Percentiles rank a stretch among this genome's conserved stretches.
These are phyloP conservation scores for Melanaphis sacchari DNA, from an alignment of 1,140 invertebrate species.

Conservation along the genomic window DNA sequence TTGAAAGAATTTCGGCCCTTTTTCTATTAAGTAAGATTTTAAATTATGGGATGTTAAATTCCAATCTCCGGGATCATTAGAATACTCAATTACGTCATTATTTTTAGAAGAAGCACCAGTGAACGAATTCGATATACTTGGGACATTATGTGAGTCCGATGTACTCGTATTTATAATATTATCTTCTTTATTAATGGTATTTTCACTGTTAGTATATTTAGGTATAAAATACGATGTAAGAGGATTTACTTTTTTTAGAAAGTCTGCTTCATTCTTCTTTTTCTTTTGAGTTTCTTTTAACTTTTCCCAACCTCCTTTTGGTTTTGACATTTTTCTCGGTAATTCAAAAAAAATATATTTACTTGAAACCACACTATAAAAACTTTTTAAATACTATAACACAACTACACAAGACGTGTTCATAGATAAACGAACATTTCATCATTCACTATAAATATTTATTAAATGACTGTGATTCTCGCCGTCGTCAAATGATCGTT, in stretches of 20 bases:
- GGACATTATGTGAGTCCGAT: slow-evolving; percentile 10
- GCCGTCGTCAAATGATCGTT: slow-evolving; percentile 4
- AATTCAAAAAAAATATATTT: slow-evolving; percentile 4
- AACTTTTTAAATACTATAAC: background rate
- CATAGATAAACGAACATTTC: background rate
- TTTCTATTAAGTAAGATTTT: slow-evolving; percentile 23
- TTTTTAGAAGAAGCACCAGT: slow-evolving; percentile 27
- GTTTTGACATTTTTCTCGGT: slow-evolving; percentile 10
- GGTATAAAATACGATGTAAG: background rate
- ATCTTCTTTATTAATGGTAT: slow-evolving; percentile 29
- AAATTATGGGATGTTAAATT: slow-evolving; percentile 3
- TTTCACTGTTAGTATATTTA: slow-evolving; percentile 14
- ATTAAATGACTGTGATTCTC: slow-evolving; percentile 6
- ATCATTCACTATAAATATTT: slow-evolving; percentile 25
- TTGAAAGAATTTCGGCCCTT: slow-evolving; percentile 26
- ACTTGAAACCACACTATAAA: background rate
- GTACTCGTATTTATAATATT: slow-evolving; percentile 14
- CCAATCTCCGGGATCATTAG: slow-evolving; percentile 20
- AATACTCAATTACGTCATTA: slow-evolving; percentile 15
- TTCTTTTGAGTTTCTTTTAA: slow-evolving; percentile 19
- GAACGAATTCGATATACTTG: slow-evolving; percentile 32
- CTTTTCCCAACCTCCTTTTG: background rate
- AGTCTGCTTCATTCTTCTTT: background rate
- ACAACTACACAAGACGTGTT: background rate
- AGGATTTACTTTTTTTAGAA: no score